phyloP scores from a whole-genome alignment of 2,888 invertebrate genomes.

The Campoplex nolae region DNA sequence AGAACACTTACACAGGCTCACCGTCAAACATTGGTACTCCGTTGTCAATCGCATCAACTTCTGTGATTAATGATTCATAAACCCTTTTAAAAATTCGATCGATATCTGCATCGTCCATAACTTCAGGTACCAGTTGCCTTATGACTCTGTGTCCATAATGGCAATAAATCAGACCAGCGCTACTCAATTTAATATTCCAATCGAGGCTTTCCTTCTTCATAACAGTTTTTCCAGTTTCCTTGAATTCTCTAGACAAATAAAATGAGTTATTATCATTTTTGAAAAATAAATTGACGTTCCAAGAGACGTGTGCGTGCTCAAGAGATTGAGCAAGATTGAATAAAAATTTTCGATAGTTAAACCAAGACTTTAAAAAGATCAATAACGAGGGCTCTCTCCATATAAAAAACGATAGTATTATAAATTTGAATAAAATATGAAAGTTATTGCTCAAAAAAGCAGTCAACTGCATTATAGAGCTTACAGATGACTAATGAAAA shows the following conservation, averaged over 20 bases:
- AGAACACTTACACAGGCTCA: conserved; percentile 85
- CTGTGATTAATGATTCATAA: conserved; percentile 95
- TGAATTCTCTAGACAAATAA: conserved; percentile 74
- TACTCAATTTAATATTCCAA: conserved; percentile 91
- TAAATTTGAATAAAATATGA: neutral
- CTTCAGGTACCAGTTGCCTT: conserved; percentile 86
- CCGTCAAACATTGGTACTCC: conserved; percentile 94
- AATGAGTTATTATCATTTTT: neutral
- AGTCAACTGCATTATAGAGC: too few species aligned
- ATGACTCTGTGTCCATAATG: conserved; percentile 95
- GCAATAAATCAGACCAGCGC: conserved; percentile 96
- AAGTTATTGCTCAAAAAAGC: neutral
- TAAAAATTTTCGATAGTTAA: too few species aligned
- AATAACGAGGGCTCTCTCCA: too few species aligned
- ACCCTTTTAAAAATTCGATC: conserved; percentile 88
- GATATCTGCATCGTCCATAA: conserved; percentile 85
- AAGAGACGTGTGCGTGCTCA: neutral
- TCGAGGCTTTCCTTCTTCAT: conserved; percentile 79
- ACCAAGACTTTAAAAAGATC: too few species aligned
- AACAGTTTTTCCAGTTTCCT: conserved; percentile 77
- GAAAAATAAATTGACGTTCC: too few species aligned
- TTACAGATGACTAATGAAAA: neutral
- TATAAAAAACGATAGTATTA: too few species aligned
- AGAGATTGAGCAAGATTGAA: too few species aligned
- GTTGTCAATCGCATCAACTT: conserved; percentile 98